These are phyloP conservation scores for Drosophila trapezifrons DNA, from an alignment of 1,140 invertebrate species.

Conservation along the genomic window DNA sequence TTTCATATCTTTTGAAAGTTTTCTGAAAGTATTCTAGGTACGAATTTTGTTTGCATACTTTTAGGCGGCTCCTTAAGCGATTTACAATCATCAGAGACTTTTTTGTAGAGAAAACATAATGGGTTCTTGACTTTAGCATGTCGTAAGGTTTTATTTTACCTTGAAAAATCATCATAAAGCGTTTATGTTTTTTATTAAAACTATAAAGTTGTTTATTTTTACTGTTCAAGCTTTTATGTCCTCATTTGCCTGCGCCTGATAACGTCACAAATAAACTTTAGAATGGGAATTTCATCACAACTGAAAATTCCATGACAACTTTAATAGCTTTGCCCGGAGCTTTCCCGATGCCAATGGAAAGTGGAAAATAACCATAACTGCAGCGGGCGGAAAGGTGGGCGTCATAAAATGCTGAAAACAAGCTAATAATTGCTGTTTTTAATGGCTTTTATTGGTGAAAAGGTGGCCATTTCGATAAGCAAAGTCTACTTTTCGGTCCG, in stretches of 20 bases:
- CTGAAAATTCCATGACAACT: background rate
- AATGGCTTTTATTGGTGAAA: background rate
- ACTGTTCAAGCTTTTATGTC: background rate
- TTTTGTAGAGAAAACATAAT: too few relatives aligned
- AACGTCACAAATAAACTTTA: constrained; percentile 5
- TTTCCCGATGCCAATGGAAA: background rate
- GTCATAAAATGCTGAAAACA: constrained; percentile 10
- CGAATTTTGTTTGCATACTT: background rate
- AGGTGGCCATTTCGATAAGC: constrained; percentile 4
- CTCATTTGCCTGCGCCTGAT: background rate
- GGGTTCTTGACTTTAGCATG: too few relatives aligned
- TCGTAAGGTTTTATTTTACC: background rate
- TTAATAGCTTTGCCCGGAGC: constrained; percentile 15
- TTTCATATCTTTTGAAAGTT: background rate
- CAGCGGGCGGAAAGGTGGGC: background rate
- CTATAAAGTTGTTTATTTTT: background rate
- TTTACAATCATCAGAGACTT: background rate
- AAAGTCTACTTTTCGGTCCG: background rate
- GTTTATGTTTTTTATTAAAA: background rate
- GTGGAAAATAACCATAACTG: constrained; percentile 1
- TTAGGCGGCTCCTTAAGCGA: too few relatives aligned
- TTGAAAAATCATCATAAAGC: background rate
- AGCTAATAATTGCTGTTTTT: constrained; percentile 13
- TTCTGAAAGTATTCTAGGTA: background rate
- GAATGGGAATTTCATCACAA: background rate